These are phyloP conservation scores for Macrotis lagotis DNA, from an alignment of 2,113 vertebrate genomes.

Conservation along the genomic window DNA sequence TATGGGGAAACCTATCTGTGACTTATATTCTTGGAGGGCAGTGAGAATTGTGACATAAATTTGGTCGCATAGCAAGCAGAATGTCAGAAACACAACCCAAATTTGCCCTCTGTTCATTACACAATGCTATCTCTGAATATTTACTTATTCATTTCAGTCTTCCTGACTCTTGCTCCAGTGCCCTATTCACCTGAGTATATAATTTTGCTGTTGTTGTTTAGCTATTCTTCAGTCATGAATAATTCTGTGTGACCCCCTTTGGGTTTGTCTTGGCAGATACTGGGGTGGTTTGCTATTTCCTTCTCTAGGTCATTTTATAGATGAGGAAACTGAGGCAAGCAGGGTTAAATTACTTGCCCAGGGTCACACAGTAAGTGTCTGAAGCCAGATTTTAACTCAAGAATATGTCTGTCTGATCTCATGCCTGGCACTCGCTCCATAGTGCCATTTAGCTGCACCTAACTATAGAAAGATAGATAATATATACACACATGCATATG, in stretches of 20 bases:
- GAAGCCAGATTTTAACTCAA: neutral
- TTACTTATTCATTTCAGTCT: neutral
- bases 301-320: neutral
- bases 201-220: neutral
- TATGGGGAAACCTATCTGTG: neutral
- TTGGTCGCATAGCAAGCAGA: neutral
- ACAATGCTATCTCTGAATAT: neutral
- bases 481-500: too few species aligned
- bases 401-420: neutral
- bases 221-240: neutral
- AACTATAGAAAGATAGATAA: neutral
- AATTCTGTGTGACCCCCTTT: neutral
- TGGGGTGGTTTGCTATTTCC: neutral
- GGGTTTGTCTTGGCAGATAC: neutral
- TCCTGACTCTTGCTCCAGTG: neutral
- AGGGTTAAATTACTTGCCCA: neutral
- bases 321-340: neutral
- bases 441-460: neutral
- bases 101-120: neutral
- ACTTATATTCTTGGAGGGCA: neutral
- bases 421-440: neutral
- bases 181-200: neutral
- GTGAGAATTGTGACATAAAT: neutral
- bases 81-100: neutral
- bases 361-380: neutral